Evolutionary conservation across 2,888 invertebrate species (phyloP), one percentile per base, ranked within the genome.

Genomic region (Drosophila demipolita): DNA sequence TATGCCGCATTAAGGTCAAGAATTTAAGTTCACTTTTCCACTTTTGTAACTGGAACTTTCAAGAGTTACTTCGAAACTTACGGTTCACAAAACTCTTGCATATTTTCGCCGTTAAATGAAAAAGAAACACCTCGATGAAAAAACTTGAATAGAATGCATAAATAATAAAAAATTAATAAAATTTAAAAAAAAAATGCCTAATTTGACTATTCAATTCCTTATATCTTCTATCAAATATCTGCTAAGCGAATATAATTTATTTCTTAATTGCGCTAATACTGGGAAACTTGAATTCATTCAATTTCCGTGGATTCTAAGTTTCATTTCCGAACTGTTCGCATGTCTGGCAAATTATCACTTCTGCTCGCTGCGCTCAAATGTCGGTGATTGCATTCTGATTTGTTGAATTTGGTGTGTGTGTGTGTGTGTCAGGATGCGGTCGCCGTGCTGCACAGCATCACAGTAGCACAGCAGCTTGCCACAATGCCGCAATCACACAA

Each of bases 331-430:
- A 20, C 40, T 23, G 36, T 29, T 48, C 49, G 45, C n/a, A 59
- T 50, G 40, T 49, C 57, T 60, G 23, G 35, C 58, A 72, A 66
- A 73, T 73, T 59, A 66, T 71, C 38, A 68, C 40, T 29, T 54
- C 49, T 49, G 38, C 26, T 65, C 59, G 59, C 50, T 49, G 52
- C 57, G 40, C 52, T 48, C 63, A 78, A 78, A 73, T 79, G 61
- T 72, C 82, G 50, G 40, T 84, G 85, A 85, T 85, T 83, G 84
- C 84, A 87, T 66, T 69, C 62, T 62, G 82, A 83, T 76, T 71
- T 70, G 82, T 55, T 66, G 78, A 72, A 64, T 52, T 66, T 80
- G 75, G 23, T 80, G 75, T 73, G 52, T 80, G 75, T 73, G 52
- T 80, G 75, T 73, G 52, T 70, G 81, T 63, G 75, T 49, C 62